Evolutionary conservation across 2,888 invertebrate genomes (phyloP).

Genomic region (Drosophila eohydei): DNA sequence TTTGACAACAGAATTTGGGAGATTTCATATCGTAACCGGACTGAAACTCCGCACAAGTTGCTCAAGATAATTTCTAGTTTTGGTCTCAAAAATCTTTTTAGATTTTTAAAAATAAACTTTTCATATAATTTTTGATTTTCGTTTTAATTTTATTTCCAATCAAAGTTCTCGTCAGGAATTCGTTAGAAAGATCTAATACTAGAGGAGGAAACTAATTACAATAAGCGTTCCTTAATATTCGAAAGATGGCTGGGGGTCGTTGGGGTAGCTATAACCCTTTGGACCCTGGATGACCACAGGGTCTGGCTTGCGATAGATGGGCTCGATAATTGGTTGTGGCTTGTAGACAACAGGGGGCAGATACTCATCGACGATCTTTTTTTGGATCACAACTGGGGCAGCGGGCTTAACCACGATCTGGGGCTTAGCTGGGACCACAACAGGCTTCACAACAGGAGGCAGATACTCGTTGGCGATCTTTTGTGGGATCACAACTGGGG

Average conservation of each 20-base stretch:
- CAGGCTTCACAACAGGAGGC: constrained; percentile 17
- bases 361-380: constrained; percentile 25
- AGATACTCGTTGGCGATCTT: background rate
- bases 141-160: constrained; percentile 33
- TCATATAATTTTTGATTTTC: constrained; percentile 12
- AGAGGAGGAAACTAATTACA: constrained; percentile 60
- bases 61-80: no score
- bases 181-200: constrained; percentile 73
- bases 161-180: constrained; percentile 41
- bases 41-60: no score
- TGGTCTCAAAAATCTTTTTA: no score
- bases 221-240: constrained; percentile 63
- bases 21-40: no score
- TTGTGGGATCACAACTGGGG: no score
- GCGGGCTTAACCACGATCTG: no score
- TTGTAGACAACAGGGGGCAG: constrained; percentile 40
- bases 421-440: constrained; percentile 22
- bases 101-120: background rate
- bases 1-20: no score
- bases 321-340: constrained; percentile 22
- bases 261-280: constrained; percentile 80
- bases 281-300: constrained; percentile 12
- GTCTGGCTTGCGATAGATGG: constrained; percentile 20
- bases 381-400: no score
- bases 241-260: constrained; percentile 81